These are phyloP conservation scores for Acridotheres tristis DNA, from an alignment of 2,797 vertebrate genomes.

Conservation along the genomic window DNA sequence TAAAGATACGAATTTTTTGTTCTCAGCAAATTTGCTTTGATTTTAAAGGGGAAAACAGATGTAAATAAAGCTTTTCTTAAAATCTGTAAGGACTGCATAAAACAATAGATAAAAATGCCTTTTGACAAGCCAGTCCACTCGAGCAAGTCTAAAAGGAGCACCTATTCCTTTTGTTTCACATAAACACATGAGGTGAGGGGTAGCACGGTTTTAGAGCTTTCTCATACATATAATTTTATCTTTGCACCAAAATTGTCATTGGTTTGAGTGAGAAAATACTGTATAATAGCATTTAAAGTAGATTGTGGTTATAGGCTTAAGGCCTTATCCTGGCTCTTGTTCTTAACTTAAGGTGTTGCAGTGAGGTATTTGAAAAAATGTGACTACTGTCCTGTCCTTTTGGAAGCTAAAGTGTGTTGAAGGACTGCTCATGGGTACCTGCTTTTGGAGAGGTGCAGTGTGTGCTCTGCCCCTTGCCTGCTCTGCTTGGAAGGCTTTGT, in stretches of 20 bases:
- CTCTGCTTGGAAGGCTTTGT: not conserved
- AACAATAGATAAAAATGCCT: not conserved
- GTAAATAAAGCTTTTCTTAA: not conserved
- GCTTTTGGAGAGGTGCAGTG: rapidly evolving
- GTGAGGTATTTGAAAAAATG: not conserved
- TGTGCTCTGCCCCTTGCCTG: not conserved
- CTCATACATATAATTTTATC: not conserved
- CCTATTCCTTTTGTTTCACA: not conserved
- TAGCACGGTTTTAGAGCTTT: not conserved
- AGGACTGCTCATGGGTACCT: rapidly evolving
- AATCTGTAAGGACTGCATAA: not conserved
- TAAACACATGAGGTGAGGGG: not conserved
- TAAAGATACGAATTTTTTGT: not conserved
- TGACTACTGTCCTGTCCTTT: not conserved
- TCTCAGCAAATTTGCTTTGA: slow-evolving; percentile 1
- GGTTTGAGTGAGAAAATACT: not conserved
- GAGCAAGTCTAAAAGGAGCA: not conserved
- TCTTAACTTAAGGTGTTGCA: not conserved
- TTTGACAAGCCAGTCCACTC: not conserved
- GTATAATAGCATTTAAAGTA: not conserved
- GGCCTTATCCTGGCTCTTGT: not conserved
- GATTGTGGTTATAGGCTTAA: not conserved
- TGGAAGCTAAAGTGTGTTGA: not conserved
- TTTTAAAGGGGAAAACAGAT: not conserved
- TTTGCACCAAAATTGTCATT: not conserved